A percentile compares a stretch with the other conserved stretches of the same genome.
Conservation (phyloP, 2,888 invertebrate species). For the Ceraclea dissimilis region DNA sequence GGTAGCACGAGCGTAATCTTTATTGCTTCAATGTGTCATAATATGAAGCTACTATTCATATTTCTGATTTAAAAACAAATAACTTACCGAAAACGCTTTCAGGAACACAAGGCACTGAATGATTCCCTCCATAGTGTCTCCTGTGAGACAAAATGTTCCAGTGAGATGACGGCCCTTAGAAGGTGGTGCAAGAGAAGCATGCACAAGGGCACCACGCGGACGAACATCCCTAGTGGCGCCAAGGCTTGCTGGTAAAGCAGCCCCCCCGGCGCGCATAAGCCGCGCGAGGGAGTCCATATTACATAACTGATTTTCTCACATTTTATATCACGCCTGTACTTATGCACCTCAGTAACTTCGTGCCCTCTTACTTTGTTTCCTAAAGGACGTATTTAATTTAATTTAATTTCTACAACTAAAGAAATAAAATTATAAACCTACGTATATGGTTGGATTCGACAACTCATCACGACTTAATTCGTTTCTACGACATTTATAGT, state of each 20-base stretch:
- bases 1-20: too few relatives aligned
- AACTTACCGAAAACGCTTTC: conserved; percentile 80
- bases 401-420: too few relatives aligned
- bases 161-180: conserved; percentile 75
- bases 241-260: conserved; percentile 54
- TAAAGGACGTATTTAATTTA: too few relatives aligned
- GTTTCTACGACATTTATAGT: too few relatives aligned
- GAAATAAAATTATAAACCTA: too few relatives aligned
- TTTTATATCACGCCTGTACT: conserved; percentile 7
- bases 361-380: conserved; percentile 11
- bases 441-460: too few relatives aligned
- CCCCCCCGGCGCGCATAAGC: conserved; percentile 66
- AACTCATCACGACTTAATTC: too few relatives aligned
- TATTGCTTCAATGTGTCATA: too few relatives aligned
- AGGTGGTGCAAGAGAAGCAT: conserved; percentile 66
- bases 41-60: too few relatives aligned
- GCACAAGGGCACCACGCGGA: conserved; percentile 66
- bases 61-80: too few relatives aligned
- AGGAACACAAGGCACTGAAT: conserved; percentile 88
- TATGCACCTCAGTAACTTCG: conserved; percentile 14
- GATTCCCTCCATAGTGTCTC: conserved; percentile 90
- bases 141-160: conserved; percentile 82
- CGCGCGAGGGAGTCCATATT: conserved; percentile 77
- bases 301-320: conserved; percentile 4
- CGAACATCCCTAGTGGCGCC: conserved; percentile 49